Conservation (phyloP, 37 sponge, comb jelly and placozoan species). For the Sycon ciliatum region DNA sequence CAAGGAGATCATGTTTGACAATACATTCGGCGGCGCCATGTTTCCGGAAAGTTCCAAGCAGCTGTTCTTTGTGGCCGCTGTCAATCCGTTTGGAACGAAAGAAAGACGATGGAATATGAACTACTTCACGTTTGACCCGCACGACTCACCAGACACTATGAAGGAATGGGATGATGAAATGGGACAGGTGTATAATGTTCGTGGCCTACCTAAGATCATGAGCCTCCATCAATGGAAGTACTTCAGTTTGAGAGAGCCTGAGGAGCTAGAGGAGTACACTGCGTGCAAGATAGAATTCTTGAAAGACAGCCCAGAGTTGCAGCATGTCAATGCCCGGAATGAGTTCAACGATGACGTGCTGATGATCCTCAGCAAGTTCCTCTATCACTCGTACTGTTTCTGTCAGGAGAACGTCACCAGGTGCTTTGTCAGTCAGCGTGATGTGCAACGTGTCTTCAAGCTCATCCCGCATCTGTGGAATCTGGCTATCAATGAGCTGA, state of each 20-base stretch:
- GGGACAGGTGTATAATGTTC: background rate
- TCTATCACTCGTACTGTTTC: background rate
- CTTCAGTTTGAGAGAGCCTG: too few relatives aligned
- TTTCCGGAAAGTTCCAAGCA: background rate
- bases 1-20: background rate
- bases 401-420: background rate
- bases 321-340: too few relatives aligned
- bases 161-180: too few relatives aligned
- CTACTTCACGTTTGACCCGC: too few relatives aligned
- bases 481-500: too few relatives aligned
- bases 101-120: too few relatives aligned
- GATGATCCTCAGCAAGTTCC: background rate
- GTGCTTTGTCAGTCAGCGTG: background rate
- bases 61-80: constrained; percentile 1
- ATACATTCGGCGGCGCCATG: background rate
- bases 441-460: background rate
- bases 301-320: too few relatives aligned
- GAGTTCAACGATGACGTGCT: too few relatives aligned
- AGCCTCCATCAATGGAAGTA: background rate
- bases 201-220: background rate
- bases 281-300: background rate
- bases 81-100: too few relatives aligned
- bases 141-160: too few relatives aligned
- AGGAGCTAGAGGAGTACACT: background rate
- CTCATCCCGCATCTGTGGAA: background rate